Conservation (phyloP, 2,888 invertebrate genomes). For the Kuschelorhynchus macadamiae region DNA sequence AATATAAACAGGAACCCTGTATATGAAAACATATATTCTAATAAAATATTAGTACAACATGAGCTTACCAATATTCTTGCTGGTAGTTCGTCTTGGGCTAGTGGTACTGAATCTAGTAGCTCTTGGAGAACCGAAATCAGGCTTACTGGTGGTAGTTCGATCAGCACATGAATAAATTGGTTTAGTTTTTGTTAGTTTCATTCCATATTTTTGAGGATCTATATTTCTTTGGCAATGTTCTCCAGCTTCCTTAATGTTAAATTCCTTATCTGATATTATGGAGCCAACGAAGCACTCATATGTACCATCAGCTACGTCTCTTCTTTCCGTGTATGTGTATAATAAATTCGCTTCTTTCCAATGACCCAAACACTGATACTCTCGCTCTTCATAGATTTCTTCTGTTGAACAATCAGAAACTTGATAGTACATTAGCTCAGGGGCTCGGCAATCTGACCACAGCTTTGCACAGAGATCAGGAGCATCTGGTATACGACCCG, state of each 20-base stretch:
- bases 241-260: slow-evolving; percentile 78
- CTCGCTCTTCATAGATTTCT: slow-evolving; percentile 76
- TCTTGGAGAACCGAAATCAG: slow-evolving; percentile 16
- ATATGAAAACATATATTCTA: no score
- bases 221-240: slow-evolving; percentile 75
- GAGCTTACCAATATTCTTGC: slow-evolving; percentile 52
- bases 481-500: slow-evolving; percentile 75
- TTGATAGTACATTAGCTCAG: slow-evolving; percentile 78
- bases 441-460: slow-evolving; percentile 76
- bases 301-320: slow-evolving; percentile 72
- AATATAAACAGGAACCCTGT: no score
- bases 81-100: slow-evolving; percentile 47
- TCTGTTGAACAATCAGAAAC: slow-evolving; percentile 74
- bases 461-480: slow-evolving; percentile 75
- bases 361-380: slow-evolving; percentile 77
- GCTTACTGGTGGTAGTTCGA: slow-evolving; percentile 32
- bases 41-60: slow-evolving; percentile 9
- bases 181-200: slow-evolving; percentile 72
- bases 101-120: slow-evolving; percentile 40
- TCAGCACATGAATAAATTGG: slow-evolving; percentile 62
- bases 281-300: slow-evolving; percentile 79
- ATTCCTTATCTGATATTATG: slow-evolving; percentile 73
- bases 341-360: slow-evolving; percentile 76
- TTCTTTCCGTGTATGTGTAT: slow-evolving; percentile 77
- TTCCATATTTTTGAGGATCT: slow-evolving; percentile 74